Conservation (phyloP, 2,797 vertebrate genomes). For the Poeciliopsis infans region DNA sequence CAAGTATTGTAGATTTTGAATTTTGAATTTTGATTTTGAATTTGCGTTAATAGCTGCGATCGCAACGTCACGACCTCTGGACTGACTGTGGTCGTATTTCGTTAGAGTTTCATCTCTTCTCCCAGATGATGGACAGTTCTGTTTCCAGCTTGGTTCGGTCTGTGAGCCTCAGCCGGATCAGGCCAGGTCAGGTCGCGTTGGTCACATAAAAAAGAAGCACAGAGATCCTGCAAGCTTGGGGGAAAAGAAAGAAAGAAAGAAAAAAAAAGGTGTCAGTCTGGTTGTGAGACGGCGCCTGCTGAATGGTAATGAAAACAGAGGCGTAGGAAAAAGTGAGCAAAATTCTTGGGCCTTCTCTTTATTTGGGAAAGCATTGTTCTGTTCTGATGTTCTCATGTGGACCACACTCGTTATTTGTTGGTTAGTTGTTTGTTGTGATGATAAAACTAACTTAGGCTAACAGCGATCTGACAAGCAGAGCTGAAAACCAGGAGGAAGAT, state of each 20-base stretch:
- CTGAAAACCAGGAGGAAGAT: neutral
- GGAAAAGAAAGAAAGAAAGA: too few relatives aligned
- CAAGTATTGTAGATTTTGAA: too few relatives aligned
- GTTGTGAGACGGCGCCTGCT: neutral
- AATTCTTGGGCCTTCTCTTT: neutral
- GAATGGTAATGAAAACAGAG: neutral
- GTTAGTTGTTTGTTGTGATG: neutral
- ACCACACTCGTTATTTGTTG: neutral
- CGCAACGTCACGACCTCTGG: too few relatives aligned
- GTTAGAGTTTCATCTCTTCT: neutral
- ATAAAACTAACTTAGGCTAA: neutral
- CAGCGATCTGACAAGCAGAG: neutral
- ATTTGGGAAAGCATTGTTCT: neutral
- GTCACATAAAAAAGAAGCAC: neutral
- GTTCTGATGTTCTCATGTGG: neutral
- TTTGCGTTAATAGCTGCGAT: too few relatives aligned
- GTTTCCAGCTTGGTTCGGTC: neutral
- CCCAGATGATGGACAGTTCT: neutral
- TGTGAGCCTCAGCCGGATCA: neutral
- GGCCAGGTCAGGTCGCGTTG: neutral
- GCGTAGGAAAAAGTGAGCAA: neutral
- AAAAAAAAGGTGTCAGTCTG: neutral
- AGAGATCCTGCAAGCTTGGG: neutral
- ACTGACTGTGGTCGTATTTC: too few relatives aligned
- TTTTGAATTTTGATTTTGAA: too few relatives aligned